phyloP scores from a whole-genome alignment of 2,797 vertebrate species.

The Eidolon dupreanum region DNA sequence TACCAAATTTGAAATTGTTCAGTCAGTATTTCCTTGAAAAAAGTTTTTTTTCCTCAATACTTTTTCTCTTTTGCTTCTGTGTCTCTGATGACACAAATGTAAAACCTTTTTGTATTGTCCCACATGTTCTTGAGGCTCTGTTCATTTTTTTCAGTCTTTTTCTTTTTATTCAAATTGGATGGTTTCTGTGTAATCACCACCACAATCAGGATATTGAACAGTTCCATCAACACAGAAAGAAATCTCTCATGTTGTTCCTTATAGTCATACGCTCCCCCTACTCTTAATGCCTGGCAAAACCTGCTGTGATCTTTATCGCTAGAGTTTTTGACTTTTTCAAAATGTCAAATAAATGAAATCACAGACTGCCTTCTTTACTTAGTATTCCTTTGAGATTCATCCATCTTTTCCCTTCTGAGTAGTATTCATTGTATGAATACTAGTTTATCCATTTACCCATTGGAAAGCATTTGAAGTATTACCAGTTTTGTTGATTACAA shows the following conservation, averaged over 20 bases:
- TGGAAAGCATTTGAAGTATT: neutral
- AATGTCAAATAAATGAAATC: neutral
- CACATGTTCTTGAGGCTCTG: neutral
- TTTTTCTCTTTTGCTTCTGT: neutral
- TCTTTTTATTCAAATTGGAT: neutral
- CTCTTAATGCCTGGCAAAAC: neutral
- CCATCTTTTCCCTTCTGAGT: conserved; percentile 2
- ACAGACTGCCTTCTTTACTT: neutral
- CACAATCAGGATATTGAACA: neutral
- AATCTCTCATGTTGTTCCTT: neutral
- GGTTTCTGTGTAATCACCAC: neutral
- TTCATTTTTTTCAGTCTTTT: neutral
- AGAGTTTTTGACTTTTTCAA: neutral
- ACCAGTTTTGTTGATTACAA: neutral
- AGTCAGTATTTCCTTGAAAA: neutral
- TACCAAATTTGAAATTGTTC: neutral
- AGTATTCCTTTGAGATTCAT: neutral
- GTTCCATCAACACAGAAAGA: neutral
- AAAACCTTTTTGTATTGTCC: neutral
- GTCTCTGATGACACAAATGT: neutral
- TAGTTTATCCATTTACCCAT: neutral
- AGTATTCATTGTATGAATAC: neutral
- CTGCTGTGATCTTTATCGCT: neutral
- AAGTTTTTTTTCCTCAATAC: neutral
- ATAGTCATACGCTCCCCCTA: neutral